These are phyloP conservation scores for Fringilla coelebs DNA, from an alignment of 2,797 vertebrate species.

Conservation along the genomic window DNA sequence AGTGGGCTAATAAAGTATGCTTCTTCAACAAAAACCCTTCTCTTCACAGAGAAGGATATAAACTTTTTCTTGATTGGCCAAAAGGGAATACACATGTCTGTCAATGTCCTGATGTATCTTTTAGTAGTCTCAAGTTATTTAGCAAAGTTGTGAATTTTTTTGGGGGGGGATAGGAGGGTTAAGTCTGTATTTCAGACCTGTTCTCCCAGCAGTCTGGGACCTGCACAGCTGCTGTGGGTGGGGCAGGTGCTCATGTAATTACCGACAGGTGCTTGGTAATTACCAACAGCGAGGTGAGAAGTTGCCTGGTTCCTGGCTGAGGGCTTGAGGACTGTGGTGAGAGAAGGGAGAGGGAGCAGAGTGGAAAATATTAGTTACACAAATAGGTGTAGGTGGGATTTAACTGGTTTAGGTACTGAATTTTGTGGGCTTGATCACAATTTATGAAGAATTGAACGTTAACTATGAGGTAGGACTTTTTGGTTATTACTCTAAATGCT, in stretches of 20 bases:
- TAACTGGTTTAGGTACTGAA: neutral
- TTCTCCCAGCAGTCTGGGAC: neutral
- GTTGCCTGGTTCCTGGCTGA: neutral
- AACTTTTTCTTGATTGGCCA: neutral
- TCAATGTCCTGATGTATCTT: neutral
- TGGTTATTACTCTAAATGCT: neutral
- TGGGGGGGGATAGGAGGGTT: accelerated
- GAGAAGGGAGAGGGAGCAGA: neutral
- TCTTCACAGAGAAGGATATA: neutral
- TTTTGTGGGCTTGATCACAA: accelerated
- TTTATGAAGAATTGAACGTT: neutral
- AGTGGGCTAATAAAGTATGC: accelerated
- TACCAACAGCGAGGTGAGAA: neutral
- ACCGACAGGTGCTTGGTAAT: neutral
- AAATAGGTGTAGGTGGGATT: neutral
- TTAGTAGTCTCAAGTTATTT: neutral
- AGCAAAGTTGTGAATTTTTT: too few relatives aligned
- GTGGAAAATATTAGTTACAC: neutral
- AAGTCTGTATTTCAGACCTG: neutral
- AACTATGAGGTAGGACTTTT: neutral
- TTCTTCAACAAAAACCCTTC: neutral
- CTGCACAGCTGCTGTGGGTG: neutral
- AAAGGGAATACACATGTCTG: neutral
- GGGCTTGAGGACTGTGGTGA: neutral
- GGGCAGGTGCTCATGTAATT: neutral